Evolutionary conservation across 2,888 invertebrate species (phyloP).

Genomic region (Aricia artaxerxes): DNA sequence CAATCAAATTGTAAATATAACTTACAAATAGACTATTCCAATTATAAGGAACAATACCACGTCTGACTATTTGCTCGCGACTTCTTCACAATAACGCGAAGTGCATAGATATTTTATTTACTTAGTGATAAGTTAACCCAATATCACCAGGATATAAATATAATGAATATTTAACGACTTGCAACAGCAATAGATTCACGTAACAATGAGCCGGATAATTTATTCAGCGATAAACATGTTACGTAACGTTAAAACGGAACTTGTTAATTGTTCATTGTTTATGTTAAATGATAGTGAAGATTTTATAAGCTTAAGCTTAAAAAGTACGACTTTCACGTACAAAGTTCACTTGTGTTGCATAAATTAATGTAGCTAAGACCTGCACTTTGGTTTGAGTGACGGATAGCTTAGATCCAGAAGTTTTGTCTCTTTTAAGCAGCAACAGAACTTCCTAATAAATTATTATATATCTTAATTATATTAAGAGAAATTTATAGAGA

Average conservation of each 20-base stretch:
- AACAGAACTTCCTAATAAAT: too few species aligned
- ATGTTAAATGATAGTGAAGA: not conserved
- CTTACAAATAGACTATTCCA: too few species aligned
- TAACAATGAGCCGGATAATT: constrained; percentile 16
- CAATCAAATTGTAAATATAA: too few species aligned
- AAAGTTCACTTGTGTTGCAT: not conserved
- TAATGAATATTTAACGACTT: not conserved
- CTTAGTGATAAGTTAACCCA: not conserved
- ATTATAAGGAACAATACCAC: too few species aligned
- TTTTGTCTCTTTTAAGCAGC: too few species aligned
- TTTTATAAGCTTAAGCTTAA: not conserved
- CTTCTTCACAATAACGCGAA: not conserved
- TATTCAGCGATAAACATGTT: constrained; percentile 22
- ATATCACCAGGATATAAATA: constrained; percentile 3
- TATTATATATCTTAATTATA: too few species aligned
- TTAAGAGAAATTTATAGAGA: too few species aligned
- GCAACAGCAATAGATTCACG: constrained; percentile 9
- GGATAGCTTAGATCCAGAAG: too few species aligned
- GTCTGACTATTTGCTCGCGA: too few species aligned
- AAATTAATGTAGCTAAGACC: not conserved
- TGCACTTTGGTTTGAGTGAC: too few species aligned
- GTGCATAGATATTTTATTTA: not conserved
- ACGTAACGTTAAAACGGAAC: constrained; percentile 16
- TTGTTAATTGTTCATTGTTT: constrained; percentile 7
- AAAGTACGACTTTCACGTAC: not conserved